phyloP scores from a whole-genome alignment of 2,888 invertebrate species.

The Synergus laeviventris region DNA sequence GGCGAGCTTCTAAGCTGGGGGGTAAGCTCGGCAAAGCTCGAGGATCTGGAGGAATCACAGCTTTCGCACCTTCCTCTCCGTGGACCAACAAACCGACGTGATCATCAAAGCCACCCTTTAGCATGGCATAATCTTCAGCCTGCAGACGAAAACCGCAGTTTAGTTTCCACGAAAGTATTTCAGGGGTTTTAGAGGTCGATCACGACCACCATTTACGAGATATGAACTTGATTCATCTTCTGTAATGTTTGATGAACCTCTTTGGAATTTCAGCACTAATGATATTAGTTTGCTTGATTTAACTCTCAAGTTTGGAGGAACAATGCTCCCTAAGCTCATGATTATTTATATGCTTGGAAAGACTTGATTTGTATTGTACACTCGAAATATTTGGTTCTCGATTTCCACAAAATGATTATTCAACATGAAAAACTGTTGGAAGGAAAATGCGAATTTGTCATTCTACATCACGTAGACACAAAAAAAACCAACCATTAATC shows the following conservation, averaged over 20 bases:
- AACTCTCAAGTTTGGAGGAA: no score
- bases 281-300: no score
- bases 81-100: conserved; percentile 71
- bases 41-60: conserved; percentile 67
- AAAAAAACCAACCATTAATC: neutral
- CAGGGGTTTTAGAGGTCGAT: neutral
- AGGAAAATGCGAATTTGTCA: neutral
- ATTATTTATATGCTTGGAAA: no score
- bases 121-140: conserved; percentile 76
- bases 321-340: no score
- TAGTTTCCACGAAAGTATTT: conserved; percentile 4
- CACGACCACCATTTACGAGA: neutral
- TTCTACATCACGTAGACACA: neutral
- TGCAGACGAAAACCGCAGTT: conserved; percentile 53
- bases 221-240: conserved; percentile 27
- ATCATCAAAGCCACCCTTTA: conserved; percentile 74
- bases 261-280: neutral
- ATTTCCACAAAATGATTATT: no score
- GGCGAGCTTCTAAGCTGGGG: conserved; percentile 69
- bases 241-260: neutral
- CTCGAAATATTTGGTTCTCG: no score
- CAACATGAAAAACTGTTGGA: neutral
- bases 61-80: conserved; percentile 66
- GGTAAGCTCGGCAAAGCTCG: conserved; percentile 71
- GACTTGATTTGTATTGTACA: no score